A percentile compares a stretch with the other conserved stretches of the same genome.
Conservation (phyloP, 2,113 vertebrate species). For the Peromyscus maniculatus region DNA sequence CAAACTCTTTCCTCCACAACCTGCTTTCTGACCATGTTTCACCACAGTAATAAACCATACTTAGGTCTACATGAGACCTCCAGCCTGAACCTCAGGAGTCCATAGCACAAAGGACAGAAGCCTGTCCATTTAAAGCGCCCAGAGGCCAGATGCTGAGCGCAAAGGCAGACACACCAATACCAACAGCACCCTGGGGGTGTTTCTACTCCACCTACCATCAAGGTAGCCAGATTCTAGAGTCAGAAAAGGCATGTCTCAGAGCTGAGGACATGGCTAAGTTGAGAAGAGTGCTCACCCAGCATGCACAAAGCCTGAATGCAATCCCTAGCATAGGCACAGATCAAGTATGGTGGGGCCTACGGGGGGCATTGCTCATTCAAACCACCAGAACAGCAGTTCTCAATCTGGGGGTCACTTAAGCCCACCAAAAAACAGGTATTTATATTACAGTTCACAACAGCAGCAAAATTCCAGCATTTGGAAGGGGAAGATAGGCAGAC, state of each 20-base stretch:
- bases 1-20: neutral
- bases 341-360: neutral
- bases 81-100: neutral
- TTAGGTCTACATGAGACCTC: neutral
- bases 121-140: no score
- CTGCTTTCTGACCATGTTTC: neutral
- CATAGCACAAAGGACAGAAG: neutral
- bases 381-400: no score
- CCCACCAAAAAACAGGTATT: no score
- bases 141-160: neutral
- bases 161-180: neutral
- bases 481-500: neutral
- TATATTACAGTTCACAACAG: no score
- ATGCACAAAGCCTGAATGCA: neutral
- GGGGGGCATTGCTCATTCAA: no score
- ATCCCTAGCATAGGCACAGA: neutral
- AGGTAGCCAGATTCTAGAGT: neutral
- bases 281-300: neutral
- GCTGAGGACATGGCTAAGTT: no score
- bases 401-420: no score
- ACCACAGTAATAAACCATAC: neutral
- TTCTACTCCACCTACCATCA: neutral
- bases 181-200: rapidly evolving
- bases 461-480: neutral
- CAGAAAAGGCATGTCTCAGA: neutral